A percentile compares a stretch with the other conserved stretches of the same genome.
phyloP scores from a whole-genome alignment of 1,140 invertebrate genomes.

The Reticulitermes speratus region DNA sequence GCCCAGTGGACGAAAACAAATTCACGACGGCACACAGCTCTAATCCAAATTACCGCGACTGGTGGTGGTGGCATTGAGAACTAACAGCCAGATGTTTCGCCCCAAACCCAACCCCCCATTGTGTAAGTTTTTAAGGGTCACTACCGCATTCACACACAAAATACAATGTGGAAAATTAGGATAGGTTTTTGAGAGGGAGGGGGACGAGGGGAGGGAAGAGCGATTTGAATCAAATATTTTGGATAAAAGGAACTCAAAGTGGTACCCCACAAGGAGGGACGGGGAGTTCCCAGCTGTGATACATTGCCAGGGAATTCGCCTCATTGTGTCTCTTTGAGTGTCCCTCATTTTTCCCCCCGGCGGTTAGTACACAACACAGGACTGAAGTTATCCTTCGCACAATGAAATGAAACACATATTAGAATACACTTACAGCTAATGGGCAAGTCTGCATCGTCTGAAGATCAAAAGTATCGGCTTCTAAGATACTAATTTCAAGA shows the following conservation, averaged over 20 bases:
- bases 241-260: slow-evolving; percentile 16
- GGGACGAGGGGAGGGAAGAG: not conserved
- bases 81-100: not conserved
- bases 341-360: too few species aligned
- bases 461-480: too few species aligned
- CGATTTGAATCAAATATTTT: slow-evolving; percentile 18
- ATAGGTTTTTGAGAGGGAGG: not conserved
- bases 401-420: too few species aligned
- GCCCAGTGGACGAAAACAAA: not conserved
- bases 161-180: slow-evolving; percentile 29
- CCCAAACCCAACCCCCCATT: not conserved
- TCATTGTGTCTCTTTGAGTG: too few species aligned
- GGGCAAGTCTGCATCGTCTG: too few species aligned
- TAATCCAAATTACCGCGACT: not conserved
- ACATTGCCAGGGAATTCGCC: not conserved
- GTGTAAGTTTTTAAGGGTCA: not conserved
- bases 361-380: too few species aligned
- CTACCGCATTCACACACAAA: slow-evolving; percentile 12
- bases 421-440: too few species aligned
- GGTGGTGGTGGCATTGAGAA: not conserved
- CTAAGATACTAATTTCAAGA: too few species aligned
- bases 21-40: too few species aligned
- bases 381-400: too few species aligned
- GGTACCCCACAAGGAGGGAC: not conserved
- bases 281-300: not conserved